A percentile compares a stretch with the other conserved stretches of the same genome.
phyloP scores from a whole-genome alignment of 2,113 vertebrate genomes.

The Australoheros scitulus region DNA sequence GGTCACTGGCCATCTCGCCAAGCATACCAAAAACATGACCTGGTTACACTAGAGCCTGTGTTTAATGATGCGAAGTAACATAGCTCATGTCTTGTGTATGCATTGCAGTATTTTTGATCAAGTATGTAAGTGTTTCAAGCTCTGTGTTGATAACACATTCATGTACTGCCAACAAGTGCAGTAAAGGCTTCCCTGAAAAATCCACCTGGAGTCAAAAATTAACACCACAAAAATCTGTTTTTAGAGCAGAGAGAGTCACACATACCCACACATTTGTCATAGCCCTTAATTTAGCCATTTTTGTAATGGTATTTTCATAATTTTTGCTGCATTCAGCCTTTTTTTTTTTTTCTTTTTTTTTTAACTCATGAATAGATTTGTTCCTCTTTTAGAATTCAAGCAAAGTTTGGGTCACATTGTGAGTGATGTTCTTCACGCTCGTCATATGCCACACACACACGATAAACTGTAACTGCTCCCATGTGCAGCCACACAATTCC shows the following conservation, averaged over 20 bases:
- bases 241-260: too few relatives aligned
- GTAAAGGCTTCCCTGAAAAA: neutral
- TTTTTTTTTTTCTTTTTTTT: too few relatives aligned
- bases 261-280: neutral
- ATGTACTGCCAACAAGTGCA: neutral
- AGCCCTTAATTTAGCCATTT: neutral
- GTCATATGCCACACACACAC: neutral
- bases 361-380: neutral
- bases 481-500: neutral
- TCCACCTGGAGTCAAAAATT: neutral
- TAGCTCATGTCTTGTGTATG: neutral
- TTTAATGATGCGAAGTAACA: neutral
- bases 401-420: neutral
- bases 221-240: too few relatives aligned
- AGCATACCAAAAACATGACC: too few relatives aligned
- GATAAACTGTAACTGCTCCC: neutral
- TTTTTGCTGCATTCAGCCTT: neutral
- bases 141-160: neutral
- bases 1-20: too few relatives aligned
- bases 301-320: too few relatives aligned
- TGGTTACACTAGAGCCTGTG: neutral
- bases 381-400: neutral
- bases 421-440: neutral
- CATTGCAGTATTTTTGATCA: neutral
- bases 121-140: neutral